Conservation (phyloP, 1,140 invertebrate genomes). For the Neotoxoptera formosana region DNA sequence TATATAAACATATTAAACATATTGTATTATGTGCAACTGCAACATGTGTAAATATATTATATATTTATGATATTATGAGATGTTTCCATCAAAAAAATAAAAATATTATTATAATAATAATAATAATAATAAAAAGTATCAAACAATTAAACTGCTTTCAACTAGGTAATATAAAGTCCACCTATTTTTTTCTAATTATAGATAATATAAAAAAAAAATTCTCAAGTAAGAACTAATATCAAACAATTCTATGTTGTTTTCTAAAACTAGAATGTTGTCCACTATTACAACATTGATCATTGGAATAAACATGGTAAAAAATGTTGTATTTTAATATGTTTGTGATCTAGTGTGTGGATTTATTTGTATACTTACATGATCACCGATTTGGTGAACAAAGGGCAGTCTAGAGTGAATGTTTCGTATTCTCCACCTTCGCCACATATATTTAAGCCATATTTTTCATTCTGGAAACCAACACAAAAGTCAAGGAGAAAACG, state of each 20-base stretch:
- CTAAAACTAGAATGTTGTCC: conserved; percentile 52
- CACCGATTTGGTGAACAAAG: conserved; percentile 90
- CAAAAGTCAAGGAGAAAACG: conserved; percentile 60
- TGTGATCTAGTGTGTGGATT: conserved; percentile 56
- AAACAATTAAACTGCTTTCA: conserved; percentile 7
- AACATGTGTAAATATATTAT: background rate
- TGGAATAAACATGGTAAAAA: conserved; percentile 49
- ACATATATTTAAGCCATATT: conserved; percentile 96
- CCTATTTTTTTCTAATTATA: conserved; percentile 35
- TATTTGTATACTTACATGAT: conserved; percentile 78
- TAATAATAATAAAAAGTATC: background rate
- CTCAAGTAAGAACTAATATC: conserved; percentile 30
- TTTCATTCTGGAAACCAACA: conserved; percentile 74
- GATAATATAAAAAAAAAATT: background rate
- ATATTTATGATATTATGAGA: background rate
- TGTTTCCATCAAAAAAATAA: conserved; percentile 3
- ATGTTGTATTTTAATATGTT: conserved; percentile 58
- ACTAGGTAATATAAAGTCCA: conserved; percentile 10
- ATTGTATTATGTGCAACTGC: background rate
- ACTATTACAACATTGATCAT: conserved; percentile 48
- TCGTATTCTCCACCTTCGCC: conserved; percentile 99
- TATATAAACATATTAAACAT: conserved; percentile 9
- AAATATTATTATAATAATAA: conserved; percentile 2
- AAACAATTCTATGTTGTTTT: conserved; percentile 38
- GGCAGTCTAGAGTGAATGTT: conserved; percentile 96